A percentile compares a stretch with the other conserved stretches of the same genome.
phyloP scores from a whole-genome alignment of 2,797 vertebrate genomes.

The Arrhamphus sclerolepis region DNA sequence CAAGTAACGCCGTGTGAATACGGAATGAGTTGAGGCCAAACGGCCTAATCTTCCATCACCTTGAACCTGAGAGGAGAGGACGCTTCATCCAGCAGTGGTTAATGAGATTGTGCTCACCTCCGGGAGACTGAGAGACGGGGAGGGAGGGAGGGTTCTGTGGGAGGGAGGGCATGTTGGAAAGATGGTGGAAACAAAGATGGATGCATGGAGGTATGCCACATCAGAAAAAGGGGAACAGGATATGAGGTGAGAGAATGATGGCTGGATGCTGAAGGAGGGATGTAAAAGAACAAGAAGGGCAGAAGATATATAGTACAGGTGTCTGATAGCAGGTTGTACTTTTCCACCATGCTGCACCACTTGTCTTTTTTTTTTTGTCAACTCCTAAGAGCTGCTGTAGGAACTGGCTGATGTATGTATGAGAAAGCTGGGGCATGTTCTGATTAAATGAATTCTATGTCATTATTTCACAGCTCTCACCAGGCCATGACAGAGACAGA shows the following conservation, averaged over 20 bases:
- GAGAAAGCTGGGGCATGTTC: conserved; percentile 83
- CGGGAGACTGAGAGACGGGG: conserved; percentile 82
- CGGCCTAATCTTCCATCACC: conserved; percentile 99
- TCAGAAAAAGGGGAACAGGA: conserved; percentile 45
- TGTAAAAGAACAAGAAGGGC: conserved; percentile 14
- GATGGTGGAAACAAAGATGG: conserved; percentile 62
- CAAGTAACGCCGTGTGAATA: conserved; percentile 89
- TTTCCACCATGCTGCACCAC: conserved; percentile 60
- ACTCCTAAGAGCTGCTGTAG: conserved; percentile 87
- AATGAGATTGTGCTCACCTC: conserved; percentile 96
- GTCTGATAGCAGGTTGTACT: conserved; percentile 85
- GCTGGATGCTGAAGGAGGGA: conserved; percentile 33
- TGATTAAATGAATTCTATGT: conserved; percentile 93
- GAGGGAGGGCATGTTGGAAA: conserved; percentile 49
- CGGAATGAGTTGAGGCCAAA: conserved; percentile 93
- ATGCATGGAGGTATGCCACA: conserved; percentile 48
- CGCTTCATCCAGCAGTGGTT: conserved; percentile 92
- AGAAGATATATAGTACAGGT: conserved; percentile 56
- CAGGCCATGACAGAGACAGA: conserved; percentile 77
- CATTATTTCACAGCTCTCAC: conserved; percentile 88
- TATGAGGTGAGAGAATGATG: conserved; percentile 64
- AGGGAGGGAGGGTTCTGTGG: conserved; percentile 40
- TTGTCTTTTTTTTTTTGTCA: conserved; percentile 78
- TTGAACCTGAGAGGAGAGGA: conserved; percentile 98
- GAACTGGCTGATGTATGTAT: conserved; percentile 89